Evolutionary conservation across 2,113 vertebrate species (phyloP).

Genomic region (Osmerus mordax): DNA sequence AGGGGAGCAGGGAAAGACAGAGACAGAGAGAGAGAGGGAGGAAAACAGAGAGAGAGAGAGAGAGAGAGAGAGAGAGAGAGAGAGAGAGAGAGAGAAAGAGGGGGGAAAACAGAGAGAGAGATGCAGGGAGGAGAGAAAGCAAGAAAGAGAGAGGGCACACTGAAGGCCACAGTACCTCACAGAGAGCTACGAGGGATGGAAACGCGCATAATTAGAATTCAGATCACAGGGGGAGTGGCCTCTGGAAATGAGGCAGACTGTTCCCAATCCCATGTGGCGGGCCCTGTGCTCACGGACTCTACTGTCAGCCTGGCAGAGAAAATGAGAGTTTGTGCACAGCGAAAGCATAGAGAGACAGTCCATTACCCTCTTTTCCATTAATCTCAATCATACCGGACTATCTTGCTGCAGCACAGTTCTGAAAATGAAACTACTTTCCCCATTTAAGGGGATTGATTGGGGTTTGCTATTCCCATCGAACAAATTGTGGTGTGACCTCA

Average conservation of each 20-base stretch:
- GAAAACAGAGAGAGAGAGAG: not conserved
- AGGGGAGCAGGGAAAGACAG: not conserved
- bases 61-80: not conserved
- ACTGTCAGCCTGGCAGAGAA: conserved; percentile 37
- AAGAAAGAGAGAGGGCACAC: conserved; percentile 1
- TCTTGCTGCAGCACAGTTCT: conserved; percentile 34
- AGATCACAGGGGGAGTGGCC: conserved; percentile 48
- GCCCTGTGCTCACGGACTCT: conserved; percentile 30
- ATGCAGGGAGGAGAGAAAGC: not conserved
- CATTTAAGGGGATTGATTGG: conserved; percentile 55
- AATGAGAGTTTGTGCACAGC: conserved; percentile 48
- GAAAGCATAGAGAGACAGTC: conserved; percentile 51
- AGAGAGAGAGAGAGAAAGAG: not conserved
- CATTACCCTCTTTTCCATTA: conserved; percentile 59
- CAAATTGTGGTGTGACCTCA: conserved; percentile 49
- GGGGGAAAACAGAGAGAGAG: not conserved
- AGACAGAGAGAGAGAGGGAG: not conserved
- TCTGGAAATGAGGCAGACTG: conserved; percentile 46
- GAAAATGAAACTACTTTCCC: conserved; percentile 51
- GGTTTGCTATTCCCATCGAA: conserved; percentile 43
- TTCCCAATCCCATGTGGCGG: conserved; percentile 55
- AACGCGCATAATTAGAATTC: conserved; percentile 53
- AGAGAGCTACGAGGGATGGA: conserved; percentile 39
- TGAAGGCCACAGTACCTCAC: conserved; percentile 43
- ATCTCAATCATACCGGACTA: conserved; percentile 50